phyloP scores from a whole-genome alignment of 2,888 invertebrate species.

The Lochmaea capreae region DNA sequence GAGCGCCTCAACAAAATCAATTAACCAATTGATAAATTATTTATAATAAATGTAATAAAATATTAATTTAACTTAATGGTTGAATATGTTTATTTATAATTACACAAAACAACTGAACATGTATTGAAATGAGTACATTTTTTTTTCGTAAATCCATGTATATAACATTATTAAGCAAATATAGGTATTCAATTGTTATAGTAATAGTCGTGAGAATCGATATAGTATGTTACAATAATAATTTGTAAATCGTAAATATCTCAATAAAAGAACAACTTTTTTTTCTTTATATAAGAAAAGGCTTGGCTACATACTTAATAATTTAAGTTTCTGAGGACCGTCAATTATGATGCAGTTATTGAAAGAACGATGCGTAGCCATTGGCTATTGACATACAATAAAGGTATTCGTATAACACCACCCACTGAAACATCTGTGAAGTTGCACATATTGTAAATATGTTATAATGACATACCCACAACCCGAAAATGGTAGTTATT shows the following conservation, averaged over 20 bases:
- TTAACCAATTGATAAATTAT: neutral
- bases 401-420: slow-evolving; percentile 38
- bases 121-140: neutral
- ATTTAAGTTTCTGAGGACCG: neutral
- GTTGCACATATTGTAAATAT: slow-evolving; percentile 25
- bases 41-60: neutral
- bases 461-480: slow-evolving; percentile 16
- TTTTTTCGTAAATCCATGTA: too few species aligned
- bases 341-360: slow-evolving; percentile 1
- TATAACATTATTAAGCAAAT: neutral
- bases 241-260: neutral
- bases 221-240: neutral
- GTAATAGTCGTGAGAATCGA: neutral
- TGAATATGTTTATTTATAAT: neutral
- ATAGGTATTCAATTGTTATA: neutral
- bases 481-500: slow-evolving; percentile 27
- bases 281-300: too few species aligned
- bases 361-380: slow-evolving; percentile 22
- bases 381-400: slow-evolving; percentile 41
- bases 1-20: too few species aligned
- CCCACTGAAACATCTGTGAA: slow-evolving; percentile 47
- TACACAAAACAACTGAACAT: neutral
- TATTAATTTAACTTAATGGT: neutral
- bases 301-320: neutral
- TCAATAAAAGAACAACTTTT: too few species aligned